Evolutionary conservation across 2,888 invertebrate species (phyloP).

Genomic region (Heterodera filipjevi): DNA sequence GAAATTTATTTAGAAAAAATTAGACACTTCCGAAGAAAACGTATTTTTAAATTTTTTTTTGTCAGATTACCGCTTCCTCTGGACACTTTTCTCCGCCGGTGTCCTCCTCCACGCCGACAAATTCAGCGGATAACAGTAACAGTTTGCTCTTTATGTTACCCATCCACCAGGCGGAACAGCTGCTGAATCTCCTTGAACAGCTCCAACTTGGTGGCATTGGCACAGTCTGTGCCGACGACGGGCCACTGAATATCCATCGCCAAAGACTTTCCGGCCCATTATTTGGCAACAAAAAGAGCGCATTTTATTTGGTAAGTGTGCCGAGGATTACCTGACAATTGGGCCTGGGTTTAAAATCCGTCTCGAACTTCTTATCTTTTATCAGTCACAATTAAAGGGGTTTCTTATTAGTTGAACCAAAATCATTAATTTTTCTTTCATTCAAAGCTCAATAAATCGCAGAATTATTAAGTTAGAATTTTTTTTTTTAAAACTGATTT

Average conservation of each 20-base stretch:
- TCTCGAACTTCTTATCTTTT: no score
- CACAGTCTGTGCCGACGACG: neutral
- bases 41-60: no score
- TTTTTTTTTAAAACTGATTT: no score
- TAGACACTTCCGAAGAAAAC: no score
- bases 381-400: no score
- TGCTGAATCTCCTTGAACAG: neutral
- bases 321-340: no score
- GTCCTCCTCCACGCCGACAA: neutral
- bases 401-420: no score
- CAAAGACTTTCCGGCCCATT: neutral
- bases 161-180: neutral
- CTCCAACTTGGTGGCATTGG: neutral
- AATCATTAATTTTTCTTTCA: no score
- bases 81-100: neutral
- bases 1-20: no score
- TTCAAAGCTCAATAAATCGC: no score
- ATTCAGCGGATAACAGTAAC: neutral
- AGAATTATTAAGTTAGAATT: no score
- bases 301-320: neutral
- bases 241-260: neutral
- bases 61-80: no score
- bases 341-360: neutral
- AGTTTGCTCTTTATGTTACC: neutral
- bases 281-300: neutral